Evolutionary conservation across 2,888 invertebrate genomes (phyloP).

Genomic region (Prosopocoilus inquinatus): DNA sequence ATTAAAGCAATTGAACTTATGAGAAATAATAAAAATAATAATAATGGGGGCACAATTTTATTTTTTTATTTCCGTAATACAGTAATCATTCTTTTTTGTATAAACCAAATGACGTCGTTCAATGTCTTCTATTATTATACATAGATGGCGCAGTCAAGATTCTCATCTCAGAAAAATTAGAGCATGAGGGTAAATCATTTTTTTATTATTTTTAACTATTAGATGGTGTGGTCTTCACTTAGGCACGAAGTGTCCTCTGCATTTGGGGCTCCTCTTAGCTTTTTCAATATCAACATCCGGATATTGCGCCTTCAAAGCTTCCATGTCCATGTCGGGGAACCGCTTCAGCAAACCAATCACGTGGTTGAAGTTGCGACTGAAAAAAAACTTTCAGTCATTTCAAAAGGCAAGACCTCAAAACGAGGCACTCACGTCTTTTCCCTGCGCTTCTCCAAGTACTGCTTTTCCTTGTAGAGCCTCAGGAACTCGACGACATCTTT

Average conservation of each 20-base stretch:
- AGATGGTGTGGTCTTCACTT: constrained; percentile 28
- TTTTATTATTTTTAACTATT: too few species aligned
- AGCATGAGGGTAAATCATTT: too few species aligned
- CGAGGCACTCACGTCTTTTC: constrained; percentile 53
- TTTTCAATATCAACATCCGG: constrained; percentile 74
- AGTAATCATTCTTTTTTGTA: too few species aligned
- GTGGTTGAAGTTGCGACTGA: constrained; percentile 62
- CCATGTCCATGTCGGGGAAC: constrained; percentile 74
- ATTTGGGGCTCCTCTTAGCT: constrained; percentile 57
- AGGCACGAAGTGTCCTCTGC: constrained; percentile 63
- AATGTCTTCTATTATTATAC: too few species aligned
- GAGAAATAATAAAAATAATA: too few species aligned
- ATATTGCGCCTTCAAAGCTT: constrained; percentile 67
- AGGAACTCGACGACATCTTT: constrained; percentile 64
- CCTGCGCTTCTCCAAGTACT: constrained; percentile 57
- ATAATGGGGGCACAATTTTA: too few species aligned
- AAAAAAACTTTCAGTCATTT: constrained; percentile 30
- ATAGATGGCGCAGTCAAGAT: too few species aligned
- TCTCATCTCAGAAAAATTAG: too few species aligned
- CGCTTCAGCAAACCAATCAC: constrained; percentile 68
- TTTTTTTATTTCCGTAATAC: too few species aligned
- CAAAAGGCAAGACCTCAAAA: not conserved
- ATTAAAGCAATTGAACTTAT: too few species aligned
- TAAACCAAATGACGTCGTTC: too few species aligned
- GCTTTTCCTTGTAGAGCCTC: constrained; percentile 64